Conservation (phyloP, 1,140 invertebrate genomes). For the Laupala kohalensis region DNA sequence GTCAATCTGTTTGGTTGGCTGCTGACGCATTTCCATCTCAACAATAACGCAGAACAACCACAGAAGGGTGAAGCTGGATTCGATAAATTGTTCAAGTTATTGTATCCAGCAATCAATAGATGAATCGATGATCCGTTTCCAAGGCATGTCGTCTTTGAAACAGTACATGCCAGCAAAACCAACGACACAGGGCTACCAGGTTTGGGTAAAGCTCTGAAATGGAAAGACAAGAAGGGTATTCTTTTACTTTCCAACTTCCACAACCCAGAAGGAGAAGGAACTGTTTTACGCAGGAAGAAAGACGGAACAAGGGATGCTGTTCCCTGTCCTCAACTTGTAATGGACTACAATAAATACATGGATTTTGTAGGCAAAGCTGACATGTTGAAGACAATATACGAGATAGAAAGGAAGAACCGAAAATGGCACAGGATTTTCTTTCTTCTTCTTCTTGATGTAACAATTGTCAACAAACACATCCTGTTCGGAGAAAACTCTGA, state of each 20-base stretch:
- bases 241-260: slow-evolving; percentile 27
- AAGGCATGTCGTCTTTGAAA: slow-evolving; percentile 21
- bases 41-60: slow-evolving; percentile 9
- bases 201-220: slow-evolving; percentile 25
- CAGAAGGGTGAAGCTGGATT: slow-evolving; percentile 9
- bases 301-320: slow-evolving; percentile 1
- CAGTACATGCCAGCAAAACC: slow-evolving; percentile 23
- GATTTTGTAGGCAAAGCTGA: slow-evolving; percentile 13
- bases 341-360: slow-evolving; percentile 23
- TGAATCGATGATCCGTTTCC: slow-evolving; percentile 24
- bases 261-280: slow-evolving; percentile 8
- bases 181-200: slow-evolving; percentile 22
- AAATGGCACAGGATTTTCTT: slow-evolving; percentile 9
- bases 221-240: slow-evolving; percentile 27
- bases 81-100: slow-evolving; percentile 19
- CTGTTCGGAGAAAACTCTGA: slow-evolving; percentile 3
- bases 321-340: slow-evolving; percentile 11
- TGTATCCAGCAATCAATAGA: slow-evolving; percentile 4
- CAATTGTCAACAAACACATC: slow-evolving; percentile 4
- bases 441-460: slow-evolving; percentile 11
- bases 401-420: slow-evolving; percentile 9
- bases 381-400: slow-evolving; percentile 11
- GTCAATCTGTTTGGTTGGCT: slow-evolving; percentile 28
- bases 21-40: slow-evolving; percentile 17
- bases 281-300: not conserved